Evolutionary conservation across 2,888 invertebrate species (phyloP), one percentile per base, ranked within the genome.

Genomic region (Drosophila mulleri): DNA sequence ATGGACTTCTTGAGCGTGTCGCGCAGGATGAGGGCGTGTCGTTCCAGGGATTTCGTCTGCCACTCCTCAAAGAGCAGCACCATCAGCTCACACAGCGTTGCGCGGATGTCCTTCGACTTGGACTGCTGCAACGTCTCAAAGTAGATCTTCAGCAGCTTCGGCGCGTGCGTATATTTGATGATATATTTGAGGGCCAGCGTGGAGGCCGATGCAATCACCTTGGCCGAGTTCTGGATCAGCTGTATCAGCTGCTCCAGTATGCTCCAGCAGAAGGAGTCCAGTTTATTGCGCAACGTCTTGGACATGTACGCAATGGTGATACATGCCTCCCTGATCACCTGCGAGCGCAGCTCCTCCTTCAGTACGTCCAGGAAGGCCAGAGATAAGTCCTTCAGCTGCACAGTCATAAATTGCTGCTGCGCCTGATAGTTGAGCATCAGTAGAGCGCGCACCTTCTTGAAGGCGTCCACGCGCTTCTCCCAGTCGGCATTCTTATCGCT

Each of bases 141-240:
- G 29, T 98, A 94, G 69, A 97, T 96, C 29, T 97, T 97, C 52
- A 98, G 94, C 45, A 98, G 94, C 47, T 98, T 95, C 60, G 96
- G 95, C 75, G 96, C 95, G 91, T 97, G 97, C 8, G 96, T 97
- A 92, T 97, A 95, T 91, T 95, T 95, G 66, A 99, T 96, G 59
- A 99, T 96, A 94, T 98, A 98, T 58, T 96, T 95, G 42, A 98
- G 95, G 78, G 97, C 96, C 63, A 98, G 95, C 3, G 95, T 95
- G 57, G 98, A 98, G 1, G 98, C 96, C 0, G 98, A 96, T 8
- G 98, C 96, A 92, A 99, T 97, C 75, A 98, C 97, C 95, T 99
- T 99, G 75, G 98, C 98, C 80, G 98, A 97, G 92, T 98, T 99
- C 90, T 97, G 98, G 92, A 99, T 97, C 68, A 99, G 95, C 92